Evolutionary conservation across 64 coral and sea anemone genomes (phyloP), one percentile per base, ranked within the genome.

Genomic region (Porites australiensis): DNA sequence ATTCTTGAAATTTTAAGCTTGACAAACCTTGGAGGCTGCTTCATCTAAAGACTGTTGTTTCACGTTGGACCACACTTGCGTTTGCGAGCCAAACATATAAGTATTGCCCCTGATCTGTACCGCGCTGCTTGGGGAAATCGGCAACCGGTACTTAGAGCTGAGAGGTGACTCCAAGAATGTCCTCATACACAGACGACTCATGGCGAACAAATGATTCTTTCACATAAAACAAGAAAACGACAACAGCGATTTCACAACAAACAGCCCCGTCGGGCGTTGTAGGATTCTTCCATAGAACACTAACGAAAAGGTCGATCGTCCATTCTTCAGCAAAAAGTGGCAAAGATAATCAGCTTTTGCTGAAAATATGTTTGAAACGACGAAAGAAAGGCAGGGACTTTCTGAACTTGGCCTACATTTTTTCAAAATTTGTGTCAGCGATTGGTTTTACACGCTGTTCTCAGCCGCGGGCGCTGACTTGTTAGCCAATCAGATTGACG

Each of bases 21-120:
- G 27, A 77, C 72, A 50, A 87, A 98, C 95, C 79, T 94, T 98
- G 8, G 95, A 86, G n/a, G 95, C 88, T 52, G 89, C 79, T 91
- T 98, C 95, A 44, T 98, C 95, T 9, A 97, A 50, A 16, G 95
- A 94, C 52, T 97, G 91, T 70, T 97, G 95, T 79, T 83, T 97
- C 37, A 97, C 95, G 65, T 94, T 77, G 43, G 92, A 94, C 92
- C 88, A 94, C 4, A 84, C 64, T 88, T 97, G 88, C 53, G 95
- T 94, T 88, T 94, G 89, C 13, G 92, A 97, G 66, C 89, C 93
- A 75, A 91, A 93, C 12, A 94, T 77, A 4, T 85, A 93, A 74
- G 85, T 79, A 46, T 85, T 93, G 22, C 63, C 67, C 19, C 19
- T 50, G 11, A 51, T 27, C 18, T 78, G 75, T 51, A 50, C 51